Conservation (phyloP, 2,797 vertebrate genomes). For the Muscicapa striata region DNA sequence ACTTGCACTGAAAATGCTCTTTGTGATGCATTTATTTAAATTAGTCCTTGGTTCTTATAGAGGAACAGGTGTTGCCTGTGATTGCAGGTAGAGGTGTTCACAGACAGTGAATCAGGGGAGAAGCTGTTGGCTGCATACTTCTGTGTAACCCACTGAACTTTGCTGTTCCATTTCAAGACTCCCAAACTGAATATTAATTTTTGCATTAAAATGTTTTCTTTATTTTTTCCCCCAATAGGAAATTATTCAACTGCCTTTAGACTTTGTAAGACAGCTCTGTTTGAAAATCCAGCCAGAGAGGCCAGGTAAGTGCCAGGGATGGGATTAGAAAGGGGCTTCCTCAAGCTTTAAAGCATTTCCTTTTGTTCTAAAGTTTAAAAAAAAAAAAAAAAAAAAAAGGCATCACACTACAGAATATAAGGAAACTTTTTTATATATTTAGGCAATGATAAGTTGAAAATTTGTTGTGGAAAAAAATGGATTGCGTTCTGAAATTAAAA, state of each 20-base stretch:
- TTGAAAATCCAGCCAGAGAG: slow-evolving; percentile 93
- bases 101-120: background rate
- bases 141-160: background rate
- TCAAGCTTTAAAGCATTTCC: background rate
- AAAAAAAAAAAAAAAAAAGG: background rate
- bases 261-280: slow-evolving; percentile 93
- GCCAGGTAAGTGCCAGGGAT: slow-evolving; percentile 82
- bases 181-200: background rate
- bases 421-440: background rate
- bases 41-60: background rate
- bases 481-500: background rate
- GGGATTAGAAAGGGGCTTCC: background rate
- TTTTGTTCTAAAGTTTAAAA: background rate
- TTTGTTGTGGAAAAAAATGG: background rate
- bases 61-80: background rate
- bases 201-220: background rate
- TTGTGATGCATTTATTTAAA: background rate
- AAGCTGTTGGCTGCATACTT: background rate
- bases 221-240: slow-evolving; percentile 76
- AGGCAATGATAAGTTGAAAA: background rate
- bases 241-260: slow-evolving; percentile 92
- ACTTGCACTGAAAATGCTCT: background rate
- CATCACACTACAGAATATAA: background rate
- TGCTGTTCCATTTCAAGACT: background rate
- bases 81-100: background rate